A percentile compares a stretch with the other conserved stretches of the same genome.
phyloP scores from a whole-genome alignment of 1,140 invertebrate genomes.

The Diachasma alloeum region DNA sequence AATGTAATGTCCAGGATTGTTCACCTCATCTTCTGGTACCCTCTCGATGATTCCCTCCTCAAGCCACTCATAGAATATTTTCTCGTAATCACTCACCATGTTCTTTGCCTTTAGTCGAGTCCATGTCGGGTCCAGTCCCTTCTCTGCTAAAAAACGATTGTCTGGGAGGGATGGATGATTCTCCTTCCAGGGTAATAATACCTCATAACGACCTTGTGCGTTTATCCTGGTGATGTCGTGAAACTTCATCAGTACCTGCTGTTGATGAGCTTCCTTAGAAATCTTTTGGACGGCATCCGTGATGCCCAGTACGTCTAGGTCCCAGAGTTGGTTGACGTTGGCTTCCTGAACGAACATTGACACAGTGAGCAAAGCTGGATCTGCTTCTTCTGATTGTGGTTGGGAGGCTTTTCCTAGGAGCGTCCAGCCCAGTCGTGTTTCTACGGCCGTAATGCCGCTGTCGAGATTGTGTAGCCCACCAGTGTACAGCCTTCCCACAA shows the following conservation, averaged over 20 bases:
- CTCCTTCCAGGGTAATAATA: not conserved
- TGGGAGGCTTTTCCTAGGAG: not conserved
- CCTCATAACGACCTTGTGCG: not conserved
- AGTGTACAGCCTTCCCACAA: conserved; percentile 41
- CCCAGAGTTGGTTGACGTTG: not conserved
- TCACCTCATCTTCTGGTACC: conserved; percentile 4
- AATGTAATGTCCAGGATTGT: conserved; percentile 38
- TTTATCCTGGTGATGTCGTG: not conserved
- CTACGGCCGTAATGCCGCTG: conserved; percentile 38
- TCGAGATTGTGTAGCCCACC: conserved; percentile 32
- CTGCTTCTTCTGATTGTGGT: not conserved
- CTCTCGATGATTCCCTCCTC: conserved; percentile 34
- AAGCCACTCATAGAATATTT: conserved; percentile 38
- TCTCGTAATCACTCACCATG: conserved; percentile 41
- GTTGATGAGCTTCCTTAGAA: not conserved
- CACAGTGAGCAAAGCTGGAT: not conserved
- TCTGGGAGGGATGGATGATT: not conserved
- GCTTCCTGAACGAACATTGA: not conserved
- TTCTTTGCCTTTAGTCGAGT: conserved; percentile 31
- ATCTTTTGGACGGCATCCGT: not conserved
- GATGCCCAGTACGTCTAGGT: not conserved
- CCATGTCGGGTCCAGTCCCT: conserved; percentile 17
- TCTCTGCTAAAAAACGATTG: not conserved
- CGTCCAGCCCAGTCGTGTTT: conserved; percentile 43
- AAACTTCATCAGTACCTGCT: not conserved